Evolutionary conservation across 2,113 vertebrate genomes (phyloP).

Genomic region (Corynorhinus townsendii): DNA sequence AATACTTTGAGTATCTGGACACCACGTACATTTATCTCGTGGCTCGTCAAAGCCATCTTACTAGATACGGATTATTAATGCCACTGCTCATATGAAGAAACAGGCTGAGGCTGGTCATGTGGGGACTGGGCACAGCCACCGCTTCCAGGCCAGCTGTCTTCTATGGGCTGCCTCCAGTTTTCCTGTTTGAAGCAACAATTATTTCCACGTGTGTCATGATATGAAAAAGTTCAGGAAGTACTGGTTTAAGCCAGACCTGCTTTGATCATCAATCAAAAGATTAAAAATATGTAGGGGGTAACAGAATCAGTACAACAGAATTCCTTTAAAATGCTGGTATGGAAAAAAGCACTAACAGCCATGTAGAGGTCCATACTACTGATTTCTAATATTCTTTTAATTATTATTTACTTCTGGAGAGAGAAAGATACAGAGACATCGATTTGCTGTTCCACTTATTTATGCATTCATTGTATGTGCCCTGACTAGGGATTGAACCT

Average conservation of each 20-base stretch:
- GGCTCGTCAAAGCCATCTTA: background rate
- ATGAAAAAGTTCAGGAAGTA: background rate
- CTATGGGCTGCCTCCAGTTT: background rate
- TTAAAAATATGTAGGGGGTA: background rate
- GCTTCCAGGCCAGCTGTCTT: background rate
- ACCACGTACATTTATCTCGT: background rate
- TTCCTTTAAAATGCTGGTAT: background rate
- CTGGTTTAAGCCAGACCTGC: background rate
- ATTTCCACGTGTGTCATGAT: background rate
- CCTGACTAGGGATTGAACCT: background rate
- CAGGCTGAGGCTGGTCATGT: background rate
- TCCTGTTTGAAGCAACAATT: background rate
- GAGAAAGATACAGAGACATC: background rate
- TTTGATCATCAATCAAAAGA: background rate
- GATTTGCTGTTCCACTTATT: background rate
- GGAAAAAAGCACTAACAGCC: background rate
- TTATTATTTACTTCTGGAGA: background rate
- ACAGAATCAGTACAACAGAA: background rate
- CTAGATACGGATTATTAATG: background rate
- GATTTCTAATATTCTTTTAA: background rate
- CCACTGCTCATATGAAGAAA: background rate
- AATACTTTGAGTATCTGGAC: background rate
- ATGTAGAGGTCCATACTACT: background rate
- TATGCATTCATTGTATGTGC: background rate
- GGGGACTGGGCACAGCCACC: background rate